phyloP scores from a whole-genome alignment of 1,140 invertebrate species.

The Pseudoatta argentina region DNA sequence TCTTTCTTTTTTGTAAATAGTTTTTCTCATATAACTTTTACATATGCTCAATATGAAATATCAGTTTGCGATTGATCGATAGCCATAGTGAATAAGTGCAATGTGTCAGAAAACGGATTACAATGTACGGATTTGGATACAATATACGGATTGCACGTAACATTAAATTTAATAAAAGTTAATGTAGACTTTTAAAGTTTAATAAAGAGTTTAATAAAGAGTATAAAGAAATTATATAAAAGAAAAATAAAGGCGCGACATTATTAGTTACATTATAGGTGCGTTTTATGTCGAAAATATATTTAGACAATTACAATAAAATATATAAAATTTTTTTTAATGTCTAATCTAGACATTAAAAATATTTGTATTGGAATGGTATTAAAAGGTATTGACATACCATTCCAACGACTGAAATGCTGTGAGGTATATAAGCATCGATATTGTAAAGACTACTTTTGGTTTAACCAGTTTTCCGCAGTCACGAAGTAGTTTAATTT shows the following conservation, averaged over 20 bases:
- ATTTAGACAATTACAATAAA: slow-evolving; percentile 3
- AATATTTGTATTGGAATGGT: slow-evolving; percentile 12
- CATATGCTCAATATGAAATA: slow-evolving; percentile 36
- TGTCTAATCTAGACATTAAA: neutral
- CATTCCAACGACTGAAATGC: slow-evolving; percentile 32
- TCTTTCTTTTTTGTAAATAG: slow-evolving; percentile 43
- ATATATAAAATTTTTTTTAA: neutral
- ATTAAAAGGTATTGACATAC: slow-evolving; percentile 30
- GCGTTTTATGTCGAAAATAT: neutral
- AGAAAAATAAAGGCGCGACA: neutral
- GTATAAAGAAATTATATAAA: neutral
- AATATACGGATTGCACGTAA: neutral
- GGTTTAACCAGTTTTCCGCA: neutral
- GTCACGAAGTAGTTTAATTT: slow-evolving; percentile 6
- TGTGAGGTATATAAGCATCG: slow-evolving; percentile 51
- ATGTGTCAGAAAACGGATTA: slow-evolving; percentile 7
- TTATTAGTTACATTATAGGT: slow-evolving; percentile 1
- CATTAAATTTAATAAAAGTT: neutral
- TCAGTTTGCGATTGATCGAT: slow-evolving; percentile 36
- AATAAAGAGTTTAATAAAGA: slow-evolving; percentile 14
- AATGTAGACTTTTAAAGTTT: neutral
- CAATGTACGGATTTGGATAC: neutral
- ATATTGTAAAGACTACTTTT: slow-evolving; percentile 58
- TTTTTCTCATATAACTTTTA: neutral
- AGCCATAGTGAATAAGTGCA: slow-evolving; percentile 42